A percentile compares a stretch with the other conserved stretches of the same genome.
Evolutionary conservation across 2,888 invertebrate species (phyloP).

Genomic region (Apamea epomidion): DNA sequence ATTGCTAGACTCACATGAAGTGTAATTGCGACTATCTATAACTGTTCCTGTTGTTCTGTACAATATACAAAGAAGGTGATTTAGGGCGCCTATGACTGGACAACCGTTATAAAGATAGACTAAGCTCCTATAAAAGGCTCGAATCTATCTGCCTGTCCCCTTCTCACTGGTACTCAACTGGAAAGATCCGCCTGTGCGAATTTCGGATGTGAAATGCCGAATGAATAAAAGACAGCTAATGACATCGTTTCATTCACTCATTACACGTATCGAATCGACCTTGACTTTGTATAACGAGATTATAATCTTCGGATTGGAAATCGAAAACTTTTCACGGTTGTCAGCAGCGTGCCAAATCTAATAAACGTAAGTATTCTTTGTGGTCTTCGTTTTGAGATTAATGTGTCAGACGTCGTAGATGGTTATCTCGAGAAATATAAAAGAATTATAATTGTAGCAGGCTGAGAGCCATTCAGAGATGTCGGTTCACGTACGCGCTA

Average conservation of each 20-base stretch:
- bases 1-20: constrained; percentile 24
- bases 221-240: constrained; percentile 52
- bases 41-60: constrained; percentile 54
- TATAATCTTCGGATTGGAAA: constrained; percentile 77
- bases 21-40: constrained; percentile 37
- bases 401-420: constrained; percentile 73
- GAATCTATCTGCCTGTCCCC: constrained; percentile 50
- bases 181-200: constrained; percentile 43
- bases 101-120: constrained; percentile 76
- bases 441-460: constrained; percentile 64
- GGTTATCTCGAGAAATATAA: constrained; percentile 58
- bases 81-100: constrained; percentile 73
- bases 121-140: constrained; percentile 66
- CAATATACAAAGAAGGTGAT: constrained; percentile 72
- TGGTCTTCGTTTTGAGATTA: constrained; percentile 78
- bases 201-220: constrained; percentile 42
- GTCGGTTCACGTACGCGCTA: constrained; percentile 61
- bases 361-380: constrained; percentile 78
- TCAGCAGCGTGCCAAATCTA: constrained; percentile 78
- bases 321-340: constrained; percentile 80
- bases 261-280: constrained; percentile 73
- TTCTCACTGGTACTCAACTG: constrained; percentile 45
- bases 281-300: constrained; percentile 79
- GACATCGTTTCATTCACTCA: constrained; percentile 58
- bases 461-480: constrained; percentile 40